These are phyloP conservation scores for Polydrusus cervinus DNA, from an alignment of 2,888 invertebrate species.

Conservation along the genomic window DNA sequence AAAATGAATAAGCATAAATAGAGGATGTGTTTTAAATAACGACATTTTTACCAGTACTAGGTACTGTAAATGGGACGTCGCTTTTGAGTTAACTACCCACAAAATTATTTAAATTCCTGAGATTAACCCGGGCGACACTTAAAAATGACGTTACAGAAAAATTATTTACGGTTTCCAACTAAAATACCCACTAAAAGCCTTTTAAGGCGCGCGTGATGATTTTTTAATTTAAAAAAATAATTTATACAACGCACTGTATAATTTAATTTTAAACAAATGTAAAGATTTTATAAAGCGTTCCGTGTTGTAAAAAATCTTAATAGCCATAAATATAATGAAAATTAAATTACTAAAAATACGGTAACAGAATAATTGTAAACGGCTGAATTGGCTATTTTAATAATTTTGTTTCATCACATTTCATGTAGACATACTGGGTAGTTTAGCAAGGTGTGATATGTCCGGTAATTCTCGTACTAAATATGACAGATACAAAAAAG, in stretches of 20 bases:
- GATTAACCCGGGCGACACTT: slow-evolving; percentile 41
- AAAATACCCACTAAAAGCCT: background rate
- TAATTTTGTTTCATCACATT: slow-evolving; percentile 33
- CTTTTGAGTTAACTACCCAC: slow-evolving; percentile 30
- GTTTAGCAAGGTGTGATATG: background rate
- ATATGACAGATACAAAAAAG: too few relatives aligned
- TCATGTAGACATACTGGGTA: too few relatives aligned
- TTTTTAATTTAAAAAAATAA: background rate
- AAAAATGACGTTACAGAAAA: slow-evolving; percentile 26
- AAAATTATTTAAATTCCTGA: slow-evolving; percentile 48
- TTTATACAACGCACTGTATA: slow-evolving; percentile 2
- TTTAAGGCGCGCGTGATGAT: slow-evolving; percentile 4
- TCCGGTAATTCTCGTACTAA: too few relatives aligned
- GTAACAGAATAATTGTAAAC: slow-evolving; percentile 39
- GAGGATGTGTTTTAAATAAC: background rate
- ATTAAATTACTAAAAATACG: slow-evolving; percentile 40
- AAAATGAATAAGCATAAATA: too few relatives aligned
- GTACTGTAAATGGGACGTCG: slow-evolving; percentile 16
- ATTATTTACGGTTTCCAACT: background rate
- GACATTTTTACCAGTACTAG: background rate
- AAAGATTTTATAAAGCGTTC: slow-evolving; percentile 40
- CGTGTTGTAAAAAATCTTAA: slow-evolving; percentile 24
- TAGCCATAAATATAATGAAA: slow-evolving; percentile 33
- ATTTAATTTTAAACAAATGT: slow-evolving; percentile 36
- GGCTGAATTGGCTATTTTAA: slow-evolving; percentile 26